A percentile compares a stretch with the other conserved stretches of the same genome.
phyloP scores from a whole-genome alignment of 2,888 invertebrate genomes.

The Agrilus cyanescens region DNA sequence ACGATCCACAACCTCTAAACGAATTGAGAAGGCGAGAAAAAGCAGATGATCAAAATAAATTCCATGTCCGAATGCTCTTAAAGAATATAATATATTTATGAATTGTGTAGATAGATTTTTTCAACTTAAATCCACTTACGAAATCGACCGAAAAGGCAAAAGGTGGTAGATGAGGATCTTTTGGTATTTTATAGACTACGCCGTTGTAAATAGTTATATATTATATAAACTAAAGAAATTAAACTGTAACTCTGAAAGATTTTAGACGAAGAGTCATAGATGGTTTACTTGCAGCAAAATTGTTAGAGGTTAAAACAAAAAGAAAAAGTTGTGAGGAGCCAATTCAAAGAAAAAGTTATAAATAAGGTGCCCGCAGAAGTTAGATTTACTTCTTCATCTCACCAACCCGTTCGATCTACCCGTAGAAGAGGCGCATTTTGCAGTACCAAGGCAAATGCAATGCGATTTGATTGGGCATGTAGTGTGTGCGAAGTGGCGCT shows the following conservation, averaged over 20 bases:
- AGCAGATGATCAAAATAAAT: conserved; percentile 6
- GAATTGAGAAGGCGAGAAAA: neutral
- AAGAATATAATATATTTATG: too few relatives aligned
- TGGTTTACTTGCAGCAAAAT: conserved; percentile 4
- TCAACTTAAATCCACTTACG: conserved; percentile 2
- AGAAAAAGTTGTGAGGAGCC: neutral
- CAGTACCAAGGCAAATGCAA: too few relatives aligned
- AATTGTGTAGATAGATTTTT: conserved; percentile 1
- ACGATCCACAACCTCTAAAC: neutral
- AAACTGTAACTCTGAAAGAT: neutral
- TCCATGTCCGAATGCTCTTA: conserved; percentile 13
- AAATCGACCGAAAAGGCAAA: conserved; percentile 1
- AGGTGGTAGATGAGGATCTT: conserved; percentile 1
- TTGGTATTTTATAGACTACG: neutral
- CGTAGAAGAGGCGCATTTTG: conserved; percentile 1
- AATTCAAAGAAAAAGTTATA: too few relatives aligned
- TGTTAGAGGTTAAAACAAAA: neutral
- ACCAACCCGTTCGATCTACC: conserved; percentile 1
- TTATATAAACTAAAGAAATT: conserved; percentile 2
- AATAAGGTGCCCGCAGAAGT: conserved; percentile 3
- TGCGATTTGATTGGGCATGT: conserved; percentile 3
- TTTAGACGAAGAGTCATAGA: conserved; percentile 3
- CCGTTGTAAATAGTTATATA: conserved; percentile 1
- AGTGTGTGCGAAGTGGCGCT: conserved; percentile 1
- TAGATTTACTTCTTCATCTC: conserved; percentile 2